phyloP scores from a whole-genome alignment of 2,888 invertebrate genomes.

The Dichetophora obliterata region DNA sequence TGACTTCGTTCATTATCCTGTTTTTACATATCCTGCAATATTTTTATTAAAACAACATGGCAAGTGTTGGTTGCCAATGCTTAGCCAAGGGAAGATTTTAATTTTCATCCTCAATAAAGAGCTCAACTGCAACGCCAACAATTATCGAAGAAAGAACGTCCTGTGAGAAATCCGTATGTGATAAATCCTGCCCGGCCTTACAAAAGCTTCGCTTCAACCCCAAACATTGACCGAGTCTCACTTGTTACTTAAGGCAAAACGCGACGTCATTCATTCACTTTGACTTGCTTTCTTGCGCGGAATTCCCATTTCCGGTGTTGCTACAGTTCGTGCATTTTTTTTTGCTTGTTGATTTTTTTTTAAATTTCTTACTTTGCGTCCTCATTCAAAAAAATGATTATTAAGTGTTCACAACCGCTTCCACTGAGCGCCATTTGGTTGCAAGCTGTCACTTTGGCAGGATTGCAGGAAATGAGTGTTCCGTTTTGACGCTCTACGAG shows the following conservation, averaged over 20 bases:
- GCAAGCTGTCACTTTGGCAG: conserved; percentile 49
- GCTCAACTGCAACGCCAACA: conserved; percentile 19
- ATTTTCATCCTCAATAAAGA: conserved; percentile 9
- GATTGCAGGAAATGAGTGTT: conserved; percentile 54
- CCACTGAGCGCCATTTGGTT: conserved; percentile 24
- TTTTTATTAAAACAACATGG: background rate
- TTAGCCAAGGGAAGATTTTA: background rate
- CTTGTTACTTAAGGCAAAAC: conserved; percentile 23
- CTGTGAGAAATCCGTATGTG: background rate
- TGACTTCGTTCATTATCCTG: conserved; percentile 2
- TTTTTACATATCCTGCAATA: background rate
- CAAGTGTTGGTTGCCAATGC: background rate
- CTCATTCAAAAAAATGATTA: conserved; percentile 21
- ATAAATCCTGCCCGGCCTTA: background rate
- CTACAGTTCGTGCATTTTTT: background rate
- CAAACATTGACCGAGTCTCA: background rate
- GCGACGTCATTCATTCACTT: conserved; percentile 33
- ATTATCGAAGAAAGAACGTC: conserved; percentile 22
- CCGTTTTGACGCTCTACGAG: conserved; percentile 48
- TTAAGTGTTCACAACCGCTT: conserved; percentile 36
- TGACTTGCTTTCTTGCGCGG: conserved; percentile 26
- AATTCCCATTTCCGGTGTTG: conserved; percentile 36
- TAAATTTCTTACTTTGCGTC: background rate
- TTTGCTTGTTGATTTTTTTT: background rate
- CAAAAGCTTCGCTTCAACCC: background rate